Conservation (phyloP, 1,140 invertebrate species). For the Drosophila sp. region DNA sequence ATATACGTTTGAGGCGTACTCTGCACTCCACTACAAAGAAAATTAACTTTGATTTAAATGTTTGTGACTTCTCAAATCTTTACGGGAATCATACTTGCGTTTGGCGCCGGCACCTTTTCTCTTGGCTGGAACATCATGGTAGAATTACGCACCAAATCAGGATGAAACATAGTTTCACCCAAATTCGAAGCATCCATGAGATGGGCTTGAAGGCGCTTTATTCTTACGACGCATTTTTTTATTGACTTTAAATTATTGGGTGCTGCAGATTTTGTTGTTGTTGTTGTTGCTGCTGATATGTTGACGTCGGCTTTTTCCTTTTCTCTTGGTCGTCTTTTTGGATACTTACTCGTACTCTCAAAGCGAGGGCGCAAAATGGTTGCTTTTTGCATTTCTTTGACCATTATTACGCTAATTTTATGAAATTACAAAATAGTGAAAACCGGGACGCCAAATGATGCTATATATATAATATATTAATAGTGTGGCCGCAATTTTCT, state of each 20-base stretch:
- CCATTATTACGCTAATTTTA: neutral
- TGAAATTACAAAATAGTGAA: neutral
- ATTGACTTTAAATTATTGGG: constrained; percentile 7
- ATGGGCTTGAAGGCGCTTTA: constrained; percentile 35
- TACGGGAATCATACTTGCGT: too few species aligned
- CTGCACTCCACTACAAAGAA: neutral
- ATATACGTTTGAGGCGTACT: neutral
- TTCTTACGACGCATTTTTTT: constrained; percentile 42
- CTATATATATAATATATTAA: too few species aligned
- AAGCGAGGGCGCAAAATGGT: neutral
- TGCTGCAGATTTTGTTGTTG: neutral
- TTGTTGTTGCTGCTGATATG: neutral
- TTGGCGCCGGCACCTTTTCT: neutral
- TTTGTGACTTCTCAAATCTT: too few species aligned
- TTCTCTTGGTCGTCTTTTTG: neutral
- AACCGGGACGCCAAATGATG: too few species aligned
- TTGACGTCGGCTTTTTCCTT: neutral
- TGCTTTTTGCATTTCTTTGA: neutral
- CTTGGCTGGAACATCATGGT: neutral
- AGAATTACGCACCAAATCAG: neutral
- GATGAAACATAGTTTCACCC: neutral
- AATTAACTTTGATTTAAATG: neutral
- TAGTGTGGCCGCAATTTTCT: too few species aligned
- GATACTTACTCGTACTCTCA: neutral
- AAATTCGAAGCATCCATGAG: neutral